Evolutionary conservation across 1,140 invertebrate genomes (phyloP).

Genomic region (Lamellibrachia luymesi): DNA sequence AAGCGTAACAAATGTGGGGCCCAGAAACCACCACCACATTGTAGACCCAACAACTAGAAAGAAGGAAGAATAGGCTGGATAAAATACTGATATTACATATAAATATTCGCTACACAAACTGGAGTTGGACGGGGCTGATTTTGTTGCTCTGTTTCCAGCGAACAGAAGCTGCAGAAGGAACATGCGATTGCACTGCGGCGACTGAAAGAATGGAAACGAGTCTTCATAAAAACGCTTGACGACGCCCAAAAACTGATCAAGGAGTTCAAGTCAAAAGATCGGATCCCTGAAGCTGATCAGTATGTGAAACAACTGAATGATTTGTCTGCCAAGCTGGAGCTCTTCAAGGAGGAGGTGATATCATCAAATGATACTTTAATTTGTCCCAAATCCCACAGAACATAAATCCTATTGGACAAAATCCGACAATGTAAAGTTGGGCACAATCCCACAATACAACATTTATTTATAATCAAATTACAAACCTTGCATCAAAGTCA

Average conservation of each 20-base stretch:
- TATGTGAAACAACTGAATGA: slow-evolving; percentile 47
- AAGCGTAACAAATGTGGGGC: too few relatives aligned
- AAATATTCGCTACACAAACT: background rate
- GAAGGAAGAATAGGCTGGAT: too few relatives aligned
- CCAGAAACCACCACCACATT: too few relatives aligned
- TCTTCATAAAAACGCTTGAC: slow-evolving; percentile 41
- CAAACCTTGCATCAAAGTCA: too few relatives aligned
- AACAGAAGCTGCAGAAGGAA: slow-evolving; percentile 50
- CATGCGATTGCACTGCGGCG: slow-evolving; percentile 47
- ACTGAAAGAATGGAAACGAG: slow-evolving; percentile 45
- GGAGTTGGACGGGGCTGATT: background rate
- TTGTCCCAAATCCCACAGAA: background rate
- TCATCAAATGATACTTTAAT: background rate
- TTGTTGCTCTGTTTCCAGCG: slow-evolving; percentile 37
- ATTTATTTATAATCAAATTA: too few relatives aligned
- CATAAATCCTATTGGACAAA: background rate
- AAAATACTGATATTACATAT: background rate
- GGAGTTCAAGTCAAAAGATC: slow-evolving; percentile 48
- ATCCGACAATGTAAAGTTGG: too few relatives aligned
- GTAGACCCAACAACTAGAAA: too few relatives aligned
- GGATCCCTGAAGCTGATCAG: slow-evolving; percentile 52
- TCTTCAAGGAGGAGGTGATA: slow-evolving; percentile 48
- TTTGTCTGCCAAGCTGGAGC: slow-evolving; percentile 45
- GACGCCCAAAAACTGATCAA: slow-evolving; percentile 44
- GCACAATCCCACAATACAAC: too few relatives aligned